Evolutionary conservation across 2,797 vertebrate species (phyloP).

Genomic region (Ctenochaetus hawaiiensis): DNA sequence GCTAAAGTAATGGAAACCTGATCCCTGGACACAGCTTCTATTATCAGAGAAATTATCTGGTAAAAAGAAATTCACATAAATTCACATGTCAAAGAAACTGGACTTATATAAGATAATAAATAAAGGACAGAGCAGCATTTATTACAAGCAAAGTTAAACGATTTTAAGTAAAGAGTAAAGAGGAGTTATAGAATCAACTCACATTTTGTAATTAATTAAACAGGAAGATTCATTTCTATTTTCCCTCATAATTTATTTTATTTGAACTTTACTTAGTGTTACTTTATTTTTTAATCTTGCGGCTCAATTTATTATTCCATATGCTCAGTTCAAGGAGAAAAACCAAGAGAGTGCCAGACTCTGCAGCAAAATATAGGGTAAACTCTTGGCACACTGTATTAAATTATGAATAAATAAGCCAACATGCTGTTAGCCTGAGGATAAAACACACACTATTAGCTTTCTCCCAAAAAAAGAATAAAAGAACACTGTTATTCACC

Average conservation of each 20-base stretch:
- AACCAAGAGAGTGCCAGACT: slow-evolving; percentile 50
- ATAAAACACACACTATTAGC: slow-evolving; percentile 73
- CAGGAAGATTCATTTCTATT: slow-evolving; percentile 14
- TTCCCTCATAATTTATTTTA: slow-evolving; percentile 20
- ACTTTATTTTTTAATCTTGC: slow-evolving; percentile 40
- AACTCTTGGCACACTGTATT: slow-evolving; percentile 67
- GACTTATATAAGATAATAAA: slow-evolving; percentile 30
- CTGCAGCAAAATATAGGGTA: slow-evolving; percentile 56
- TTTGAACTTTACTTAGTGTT: slow-evolving; percentile 23
- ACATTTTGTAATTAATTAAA: slow-evolving; percentile 1
- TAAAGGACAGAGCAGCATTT: slow-evolving; percentile 10
- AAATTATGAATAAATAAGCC: slow-evolving; percentile 82
- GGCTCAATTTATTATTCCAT: slow-evolving; percentile 56
- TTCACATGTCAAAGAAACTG: slow-evolving; percentile 6
- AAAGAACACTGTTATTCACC: slow-evolving; percentile 28
- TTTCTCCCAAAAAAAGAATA: slow-evolving; percentile 25
- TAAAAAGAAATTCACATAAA: slow-evolving; percentile 10
- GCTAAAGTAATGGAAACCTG: slow-evolving; percentile 40
- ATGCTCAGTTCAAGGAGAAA: slow-evolving; percentile 68
- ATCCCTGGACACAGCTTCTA: slow-evolving; percentile 2
- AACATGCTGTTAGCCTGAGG: slow-evolving; percentile 80
- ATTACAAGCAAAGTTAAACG: slow-evolving; percentile 20
- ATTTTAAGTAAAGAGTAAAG: slow-evolving; percentile 18
- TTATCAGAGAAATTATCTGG: neutral
- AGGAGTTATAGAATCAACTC: slow-evolving; percentile 25